Evolutionary conservation across 2,888 invertebrate genomes (phyloP).

Genomic region (Chloromyia formosa): DNA sequence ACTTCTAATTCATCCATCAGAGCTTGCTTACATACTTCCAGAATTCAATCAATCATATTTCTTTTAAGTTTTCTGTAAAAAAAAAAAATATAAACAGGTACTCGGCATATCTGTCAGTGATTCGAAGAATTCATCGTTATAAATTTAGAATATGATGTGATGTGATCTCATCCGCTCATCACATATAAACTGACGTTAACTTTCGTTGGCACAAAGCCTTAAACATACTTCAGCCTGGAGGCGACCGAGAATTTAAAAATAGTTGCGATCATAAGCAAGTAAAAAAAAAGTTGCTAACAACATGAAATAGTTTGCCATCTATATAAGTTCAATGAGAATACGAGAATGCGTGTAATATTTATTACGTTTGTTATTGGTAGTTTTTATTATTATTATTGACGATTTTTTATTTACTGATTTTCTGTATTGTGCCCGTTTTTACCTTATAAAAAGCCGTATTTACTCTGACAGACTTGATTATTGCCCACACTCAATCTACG

Average conservation of each 20-base stretch:
- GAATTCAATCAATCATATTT: too few species aligned
- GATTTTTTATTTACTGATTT: not conserved
- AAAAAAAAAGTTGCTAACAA: not conserved
- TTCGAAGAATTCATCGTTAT: not conserved
- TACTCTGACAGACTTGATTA: not conserved
- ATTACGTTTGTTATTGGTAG: not conserved
- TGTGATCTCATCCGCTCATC: not conserved
- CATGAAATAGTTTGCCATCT: not conserved
- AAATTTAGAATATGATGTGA: not conserved
- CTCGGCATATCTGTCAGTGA: too few species aligned
- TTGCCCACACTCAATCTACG: not conserved
- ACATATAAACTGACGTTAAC: too few species aligned
- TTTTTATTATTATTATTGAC: not conserved
- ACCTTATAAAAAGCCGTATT: not conserved
- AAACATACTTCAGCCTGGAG: too few species aligned
- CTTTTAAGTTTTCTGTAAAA: too few species aligned
- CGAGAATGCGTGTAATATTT: not conserved
- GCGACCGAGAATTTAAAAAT: not conserved
- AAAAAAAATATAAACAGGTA: too few species aligned
- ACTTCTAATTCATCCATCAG: too few species aligned
- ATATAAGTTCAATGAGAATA: conserved; percentile 10
- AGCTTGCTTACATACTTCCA: too few species aligned
- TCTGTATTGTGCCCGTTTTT: not conserved
- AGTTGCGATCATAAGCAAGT: not conserved
- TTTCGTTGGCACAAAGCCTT: not conserved